Percentiles rank a stretch among this genome's conserved stretches.
phyloP scores from a whole-genome alignment of 1,140 invertebrate species.

The Oedothorax gibbosus region DNA sequence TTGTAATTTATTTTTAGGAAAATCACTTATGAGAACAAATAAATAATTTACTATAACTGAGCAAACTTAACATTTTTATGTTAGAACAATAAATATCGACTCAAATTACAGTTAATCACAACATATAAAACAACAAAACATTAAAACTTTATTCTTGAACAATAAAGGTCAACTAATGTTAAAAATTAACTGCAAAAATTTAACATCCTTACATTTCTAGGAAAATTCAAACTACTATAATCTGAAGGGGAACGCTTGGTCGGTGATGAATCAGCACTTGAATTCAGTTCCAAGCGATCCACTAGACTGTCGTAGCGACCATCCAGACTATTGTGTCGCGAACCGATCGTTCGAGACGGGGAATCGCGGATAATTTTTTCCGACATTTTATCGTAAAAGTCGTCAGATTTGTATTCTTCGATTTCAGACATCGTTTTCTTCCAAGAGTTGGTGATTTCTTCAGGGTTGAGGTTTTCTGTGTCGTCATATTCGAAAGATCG shows the following conservation, averaged over 20 bases:
- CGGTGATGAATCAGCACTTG: slow-evolving; percentile 62
- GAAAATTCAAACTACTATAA: slow-evolving; percentile 56
- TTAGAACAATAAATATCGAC: not conserved
- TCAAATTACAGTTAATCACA: not conserved
- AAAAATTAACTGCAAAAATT: not conserved
- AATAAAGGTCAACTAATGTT: not conserved
- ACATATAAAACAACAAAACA: no score
- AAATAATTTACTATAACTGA: no score
- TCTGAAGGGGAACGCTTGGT: slow-evolving; percentile 59
- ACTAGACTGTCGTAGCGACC: slow-evolving; percentile 66
- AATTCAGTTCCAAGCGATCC: slow-evolving; percentile 70
- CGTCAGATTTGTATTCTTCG: slow-evolving; percentile 81
- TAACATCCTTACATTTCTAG: slow-evolving; percentile 34
- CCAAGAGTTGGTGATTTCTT: slow-evolving; percentile 86
- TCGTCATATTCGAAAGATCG: slow-evolving; percentile 68
- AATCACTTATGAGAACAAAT: no score
- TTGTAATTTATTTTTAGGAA: no score
- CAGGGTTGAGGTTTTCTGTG: slow-evolving; percentile 81
- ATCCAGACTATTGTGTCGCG: slow-evolving; percentile 78
- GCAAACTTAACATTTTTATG: not conserved
- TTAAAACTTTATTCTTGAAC: not conserved
- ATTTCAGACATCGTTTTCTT: slow-evolving; percentile 93
- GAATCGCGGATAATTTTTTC: slow-evolving; percentile 76
- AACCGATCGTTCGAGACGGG: slow-evolving; percentile 89
- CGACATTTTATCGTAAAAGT: slow-evolving; percentile 67